A percentile compares a stretch with the other conserved stretches of the same genome.
Evolutionary conservation across 2,888 invertebrate species (phyloP).

Genomic region (Homarus gammarus): DNA sequence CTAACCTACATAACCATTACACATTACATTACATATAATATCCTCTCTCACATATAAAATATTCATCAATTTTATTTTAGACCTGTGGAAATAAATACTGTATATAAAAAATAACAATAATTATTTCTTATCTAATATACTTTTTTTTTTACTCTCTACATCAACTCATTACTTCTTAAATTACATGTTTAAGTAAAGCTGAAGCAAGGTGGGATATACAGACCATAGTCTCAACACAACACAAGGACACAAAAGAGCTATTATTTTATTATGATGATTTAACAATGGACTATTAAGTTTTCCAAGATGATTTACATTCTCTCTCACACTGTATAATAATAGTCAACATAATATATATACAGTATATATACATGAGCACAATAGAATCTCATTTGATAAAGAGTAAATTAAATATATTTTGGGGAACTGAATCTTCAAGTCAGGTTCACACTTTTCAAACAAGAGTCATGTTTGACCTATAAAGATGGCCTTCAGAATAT

Average conservation of each 20-base stretch:
- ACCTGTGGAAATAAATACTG: not conserved
- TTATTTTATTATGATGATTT: not conserved
- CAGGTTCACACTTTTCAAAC: not conserved
- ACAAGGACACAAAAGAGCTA: not conserved
- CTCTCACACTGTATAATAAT: not conserved
- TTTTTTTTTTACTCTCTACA: too few relatives aligned
- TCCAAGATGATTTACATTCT: not conserved
- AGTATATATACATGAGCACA: not conserved
- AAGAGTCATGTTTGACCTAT: not conserved
- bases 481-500: not conserved
- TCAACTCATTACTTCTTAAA: too few relatives aligned
- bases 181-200: conserved; percentile 3
- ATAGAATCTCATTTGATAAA: not conserved
- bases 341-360: not conserved
- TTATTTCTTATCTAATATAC: too few relatives aligned
- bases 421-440: not conserved
- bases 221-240: not conserved
- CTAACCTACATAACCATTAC: too few relatives aligned
- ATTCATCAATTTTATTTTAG: too few relatives aligned
- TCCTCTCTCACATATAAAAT: not conserved
- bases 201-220: not conserved
- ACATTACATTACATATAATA: too few relatives aligned
- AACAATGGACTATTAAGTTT: not conserved
- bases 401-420: not conserved
- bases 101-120: too few relatives aligned